Base-by-base conservation (phyloP, 2,113 vertebrate genomes). In the Labrus mixtus region DNA sequence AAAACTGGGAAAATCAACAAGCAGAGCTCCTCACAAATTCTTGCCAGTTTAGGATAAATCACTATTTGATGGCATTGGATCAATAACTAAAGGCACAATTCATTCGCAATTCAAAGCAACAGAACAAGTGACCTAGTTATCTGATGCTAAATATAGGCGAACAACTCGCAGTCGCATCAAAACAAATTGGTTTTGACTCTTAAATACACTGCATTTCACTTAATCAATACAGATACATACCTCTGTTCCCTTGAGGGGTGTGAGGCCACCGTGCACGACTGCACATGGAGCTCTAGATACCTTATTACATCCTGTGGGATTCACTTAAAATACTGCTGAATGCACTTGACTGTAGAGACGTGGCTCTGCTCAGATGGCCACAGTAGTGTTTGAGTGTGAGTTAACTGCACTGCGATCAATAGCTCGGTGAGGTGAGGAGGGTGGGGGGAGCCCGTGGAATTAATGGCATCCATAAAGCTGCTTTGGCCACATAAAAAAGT, bases 401-500 rank as follows among this genome's bases (percentile, higher is more conserved):
- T 73, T 75, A 64, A 74, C 87, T 81, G 81, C 61, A 78, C 75
- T 29, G 15, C 45, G 50, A 90, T 90, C 86, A 83, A 90, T 90
- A 92, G 79, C 72, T 37, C 41, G 19, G 36, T 53, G 76, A 60
- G 51, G 71, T 67, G 68, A 53, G 64, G 63, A 25, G 55, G 22
- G 37, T n/a, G n/a, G n/a, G 53, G 20, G 50, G 25, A 9, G 33
- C 20, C 12, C 1, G 20, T 56, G 43, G 75, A 80, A 89, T 81
- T 84, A 63, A 89, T 91, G 68, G 58, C 78, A 54, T 81, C 84
- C 61, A 83, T 89, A 86, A 92, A 92, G 65, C 76, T 66, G 79
- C 82, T 78, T 66, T 55, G 69, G 68, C 59, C 67, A 77, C 76
- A 82, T 87, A 82, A 85, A 84, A 79, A 84, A 88, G 60, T 82